Percentiles rank a stretch among this genome's conserved stretches.
Conservation (phyloP, 1,140 invertebrate genomes). For the Sinonovacula constricta region DNA sequence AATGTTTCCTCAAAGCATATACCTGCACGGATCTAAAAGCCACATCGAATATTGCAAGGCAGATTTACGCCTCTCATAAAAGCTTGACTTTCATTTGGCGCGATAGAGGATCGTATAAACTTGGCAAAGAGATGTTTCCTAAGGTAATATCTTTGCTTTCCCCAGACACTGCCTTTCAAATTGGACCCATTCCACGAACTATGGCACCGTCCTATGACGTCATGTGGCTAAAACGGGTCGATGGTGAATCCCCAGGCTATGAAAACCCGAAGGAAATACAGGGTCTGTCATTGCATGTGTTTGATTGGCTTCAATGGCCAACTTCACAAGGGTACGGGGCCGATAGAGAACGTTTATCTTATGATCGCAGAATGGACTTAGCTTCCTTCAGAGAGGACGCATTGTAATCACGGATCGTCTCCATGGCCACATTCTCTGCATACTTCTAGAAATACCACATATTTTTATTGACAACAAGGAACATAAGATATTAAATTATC, state of each 20-base stretch:
- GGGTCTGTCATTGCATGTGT: not conserved
- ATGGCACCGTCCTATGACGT: not conserved
- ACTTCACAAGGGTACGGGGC: not conserved
- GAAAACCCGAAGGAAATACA: not conserved
- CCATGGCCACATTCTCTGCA: not conserved
- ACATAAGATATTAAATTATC: not conserved
- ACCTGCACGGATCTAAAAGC: not conserved
- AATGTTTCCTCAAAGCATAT: constrained; percentile 29
- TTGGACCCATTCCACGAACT: not conserved
- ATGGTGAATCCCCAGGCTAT: not conserved
- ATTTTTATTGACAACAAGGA: constrained; percentile 13
- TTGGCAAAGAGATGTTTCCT: not conserved
- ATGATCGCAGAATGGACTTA: not conserved
- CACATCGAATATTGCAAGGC: constrained; percentile 25
- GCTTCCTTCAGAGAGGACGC: not conserved
- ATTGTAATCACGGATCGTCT: constrained; percentile 2
- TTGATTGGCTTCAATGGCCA: not conserved
- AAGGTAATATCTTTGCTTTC: not conserved
- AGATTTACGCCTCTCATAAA: not conserved
- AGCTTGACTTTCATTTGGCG: not conserved
- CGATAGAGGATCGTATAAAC: not conserved
- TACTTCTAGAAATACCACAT: not conserved
- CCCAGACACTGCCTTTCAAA: constrained; percentile 6
- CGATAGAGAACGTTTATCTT: not conserved
- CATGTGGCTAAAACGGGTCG: not conserved